Conservation (phyloP, 2,888 invertebrate species). For the Leucania comma region DNA sequence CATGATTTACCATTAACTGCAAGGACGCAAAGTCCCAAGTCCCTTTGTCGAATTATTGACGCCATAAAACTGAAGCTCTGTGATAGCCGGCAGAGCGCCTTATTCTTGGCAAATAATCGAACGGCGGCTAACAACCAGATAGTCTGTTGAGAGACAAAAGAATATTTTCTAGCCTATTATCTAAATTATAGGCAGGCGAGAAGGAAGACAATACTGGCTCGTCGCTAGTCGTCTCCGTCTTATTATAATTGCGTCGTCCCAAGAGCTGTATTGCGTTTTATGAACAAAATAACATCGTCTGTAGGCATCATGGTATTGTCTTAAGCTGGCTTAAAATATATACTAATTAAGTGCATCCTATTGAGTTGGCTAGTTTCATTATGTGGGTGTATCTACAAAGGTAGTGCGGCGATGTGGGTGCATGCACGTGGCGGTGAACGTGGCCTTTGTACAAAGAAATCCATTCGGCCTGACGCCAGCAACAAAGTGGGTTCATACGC, state of each 20-base stretch:
- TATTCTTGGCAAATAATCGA: slow-evolving; percentile 80
- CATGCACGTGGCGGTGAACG: slow-evolving; percentile 73
- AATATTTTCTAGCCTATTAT: slow-evolving; percentile 90
- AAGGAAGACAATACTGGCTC: slow-evolving; percentile 81
- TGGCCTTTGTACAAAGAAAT: slow-evolving; percentile 83
- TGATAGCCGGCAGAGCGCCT: slow-evolving; percentile 66
- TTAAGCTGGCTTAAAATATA: slow-evolving; percentile 58
- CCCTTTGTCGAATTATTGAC: slow-evolving; percentile 80
- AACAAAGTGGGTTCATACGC: slow-evolving; percentile 79
- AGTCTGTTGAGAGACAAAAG: slow-evolving; percentile 85
- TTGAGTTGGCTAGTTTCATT: slow-evolving; percentile 61
- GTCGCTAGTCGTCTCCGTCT: slow-evolving; percentile 74
- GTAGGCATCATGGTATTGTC: slow-evolving; percentile 75
- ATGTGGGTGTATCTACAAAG: slow-evolving; percentile 73
- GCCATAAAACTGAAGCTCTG: slow-evolving; percentile 74
- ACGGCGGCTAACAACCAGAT: slow-evolving; percentile 81
- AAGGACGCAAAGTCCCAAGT: slow-evolving; percentile 61
- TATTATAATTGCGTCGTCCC: slow-evolving; percentile 86
- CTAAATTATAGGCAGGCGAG: slow-evolving; percentile 86
- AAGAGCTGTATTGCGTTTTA: slow-evolving; percentile 82
- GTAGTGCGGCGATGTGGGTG: slow-evolving; percentile 63
- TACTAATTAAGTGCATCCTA: slow-evolving; percentile 65
- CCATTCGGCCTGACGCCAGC: slow-evolving; percentile 74
- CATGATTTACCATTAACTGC: slow-evolving; percentile 74
- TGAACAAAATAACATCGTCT: slow-evolving; percentile 76